Percentiles rank a stretch among this genome's conserved stretches.
These are phyloP conservation scores for Heterohyrax brucei DNA, from an alignment of 2,797 vertebrate genomes.

Conservation along the genomic window DNA sequence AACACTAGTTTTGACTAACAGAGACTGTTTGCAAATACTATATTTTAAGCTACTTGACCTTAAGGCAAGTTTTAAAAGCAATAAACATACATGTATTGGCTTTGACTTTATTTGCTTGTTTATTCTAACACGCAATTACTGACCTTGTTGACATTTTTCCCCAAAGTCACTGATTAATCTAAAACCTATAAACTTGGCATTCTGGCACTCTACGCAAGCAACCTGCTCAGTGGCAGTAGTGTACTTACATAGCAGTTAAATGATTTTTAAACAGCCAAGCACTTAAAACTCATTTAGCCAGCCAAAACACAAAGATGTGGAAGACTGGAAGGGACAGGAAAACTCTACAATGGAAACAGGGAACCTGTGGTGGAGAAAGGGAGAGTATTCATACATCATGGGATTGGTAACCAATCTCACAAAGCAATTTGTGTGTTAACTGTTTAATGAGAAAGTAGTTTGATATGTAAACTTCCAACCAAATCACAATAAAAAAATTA, in stretches of 20 bases:
- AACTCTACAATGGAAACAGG: no score
- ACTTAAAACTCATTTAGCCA: neutral
- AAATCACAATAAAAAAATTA: no score
- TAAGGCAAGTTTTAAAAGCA: slow-evolving; percentile 77
- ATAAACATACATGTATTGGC: neutral
- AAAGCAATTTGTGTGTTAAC: no score
- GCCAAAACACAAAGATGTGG: no score
- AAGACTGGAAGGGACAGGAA: no score
- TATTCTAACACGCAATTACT: slow-evolving; percentile 81
- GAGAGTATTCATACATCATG: no score
- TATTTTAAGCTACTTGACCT: slow-evolving; percentile 69
- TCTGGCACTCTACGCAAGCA: slow-evolving; percentile 78
- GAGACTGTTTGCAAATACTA: slow-evolving; percentile 56
- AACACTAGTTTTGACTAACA: slow-evolving; percentile 46
- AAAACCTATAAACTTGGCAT: slow-evolving; percentile 65
- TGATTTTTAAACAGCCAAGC: slow-evolving; percentile 38
- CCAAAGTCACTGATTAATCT: slow-evolving; percentile 78
- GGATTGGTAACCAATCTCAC: no score
- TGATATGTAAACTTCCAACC: no score
- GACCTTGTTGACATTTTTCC: slow-evolving; percentile 68
- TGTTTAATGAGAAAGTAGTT: no score
- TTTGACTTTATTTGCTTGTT: slow-evolving; percentile 81
- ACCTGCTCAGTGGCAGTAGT: slow-evolving; percentile 66
- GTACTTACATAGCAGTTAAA: neutral
- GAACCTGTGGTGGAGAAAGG: no score